Base-by-base conservation (phyloP, 2,113 vertebrate species). In the Opisthocomus hoazin region DNA sequence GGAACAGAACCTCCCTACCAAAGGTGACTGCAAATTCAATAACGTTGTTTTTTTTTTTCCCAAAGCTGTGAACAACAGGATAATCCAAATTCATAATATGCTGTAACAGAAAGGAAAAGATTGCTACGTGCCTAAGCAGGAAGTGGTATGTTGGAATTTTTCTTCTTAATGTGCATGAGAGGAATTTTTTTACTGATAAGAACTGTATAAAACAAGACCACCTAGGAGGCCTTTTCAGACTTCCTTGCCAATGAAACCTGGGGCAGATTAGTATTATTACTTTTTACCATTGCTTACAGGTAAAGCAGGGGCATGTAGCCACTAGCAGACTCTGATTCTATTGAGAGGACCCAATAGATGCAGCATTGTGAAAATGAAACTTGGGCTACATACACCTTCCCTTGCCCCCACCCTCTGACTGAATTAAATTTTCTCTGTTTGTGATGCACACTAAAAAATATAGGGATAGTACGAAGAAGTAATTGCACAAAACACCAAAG, bases 21-120 rank as follows among this genome's bases (percentile, higher is more conserved):
- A 91, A 97, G 80, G 89, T 96, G 93, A 84, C 81, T 80, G 37
- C 53, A 96, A 75, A 96, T 95, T 96, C 94, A 96, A 76, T 54
- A 84, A 88, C 69, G 34, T 50, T 48, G 9, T 5, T 19, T 30
- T 30, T 24, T 4, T 26, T 30, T 29, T 45, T 24, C 4, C 10
- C 9, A 96, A 93, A 98, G 64, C 46, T 81, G 46, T 78, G 82
- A 95, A 93, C 86, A 96, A 90, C 19, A 71, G 78, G 39, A 64
- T 88, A 84, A 96, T 91, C 90, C 37, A 94, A 94, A 97, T 95
- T 84, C 97, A 91, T 83, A 90, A 93, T 71, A 65, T 30, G 73
- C n/a, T 71, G 24, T 90, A 93, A 92, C 34, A 68, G 84, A 95
- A 94, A 91, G 92, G 71, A 70, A 83, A 94, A 93, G 73, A 95